A percentile compares a stretch with the other conserved stretches of the same genome.
Evolutionary conservation across 2,888 invertebrate genomes (phyloP).

Genomic region (Hirtodrosophila cameraria): DNA sequence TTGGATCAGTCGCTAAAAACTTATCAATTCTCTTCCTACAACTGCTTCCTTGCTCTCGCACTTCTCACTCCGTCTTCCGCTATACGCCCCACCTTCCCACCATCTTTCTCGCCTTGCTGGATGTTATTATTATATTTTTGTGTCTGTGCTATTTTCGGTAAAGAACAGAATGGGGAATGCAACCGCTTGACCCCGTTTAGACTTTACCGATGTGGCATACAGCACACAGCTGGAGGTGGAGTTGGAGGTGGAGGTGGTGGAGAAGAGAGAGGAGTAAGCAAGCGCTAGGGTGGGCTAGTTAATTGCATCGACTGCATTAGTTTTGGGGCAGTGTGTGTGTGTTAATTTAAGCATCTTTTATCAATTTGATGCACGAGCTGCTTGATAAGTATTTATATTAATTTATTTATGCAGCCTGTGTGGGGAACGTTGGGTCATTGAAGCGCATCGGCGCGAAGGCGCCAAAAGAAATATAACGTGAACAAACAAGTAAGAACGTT

Average conservation of each 20-base stretch:
- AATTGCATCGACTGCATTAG: constrained; percentile 40
- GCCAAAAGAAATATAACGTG: constrained; percentile 26
- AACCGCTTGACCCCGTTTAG: constrained; percentile 79
- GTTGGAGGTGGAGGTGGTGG: not conserved
- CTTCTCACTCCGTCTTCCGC: not conserved
- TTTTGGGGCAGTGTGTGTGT: not conserved
- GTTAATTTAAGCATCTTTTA: constrained; percentile 47
- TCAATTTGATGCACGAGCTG: constrained; percentile 58
- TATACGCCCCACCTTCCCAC: not conserved
- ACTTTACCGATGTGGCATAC: constrained; percentile 46
- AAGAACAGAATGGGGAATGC: constrained; percentile 59
- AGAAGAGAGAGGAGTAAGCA: constrained; percentile 1
- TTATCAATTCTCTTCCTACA: constrained; percentile 50
- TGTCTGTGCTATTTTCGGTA: constrained; percentile 72
- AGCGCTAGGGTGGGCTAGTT: constrained; percentile 21
- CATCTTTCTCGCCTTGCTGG: not conserved
- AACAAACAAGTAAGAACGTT: not conserved
- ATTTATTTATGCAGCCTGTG: constrained; percentile 61
- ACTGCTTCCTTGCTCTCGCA: constrained; percentile 15
- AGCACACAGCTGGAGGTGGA: not conserved
- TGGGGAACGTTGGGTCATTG: constrained; percentile 20
- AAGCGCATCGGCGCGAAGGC: not conserved
- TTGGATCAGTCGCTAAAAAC: constrained; percentile 58
- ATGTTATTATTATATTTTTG: constrained; percentile 62
- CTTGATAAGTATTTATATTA: constrained; percentile 65